phyloP scores from a whole-genome alignment of 1,140 invertebrate species.

The Aleiodes sp. region DNA sequence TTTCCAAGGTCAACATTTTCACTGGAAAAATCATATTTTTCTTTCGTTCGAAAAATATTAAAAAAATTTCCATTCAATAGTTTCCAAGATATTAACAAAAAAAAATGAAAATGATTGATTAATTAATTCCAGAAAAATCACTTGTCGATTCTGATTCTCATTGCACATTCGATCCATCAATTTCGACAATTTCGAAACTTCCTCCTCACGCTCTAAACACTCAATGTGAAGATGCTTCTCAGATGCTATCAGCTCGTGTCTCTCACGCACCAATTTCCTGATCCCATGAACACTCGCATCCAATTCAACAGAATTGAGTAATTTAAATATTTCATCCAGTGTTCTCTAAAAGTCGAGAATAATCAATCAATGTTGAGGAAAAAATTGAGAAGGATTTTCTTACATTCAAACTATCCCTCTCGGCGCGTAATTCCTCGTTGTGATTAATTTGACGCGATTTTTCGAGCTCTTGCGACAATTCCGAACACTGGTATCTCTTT shows the following conservation, averaged over 20 bases:
- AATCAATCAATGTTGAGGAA: not conserved
- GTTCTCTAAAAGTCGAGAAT: not conserved
- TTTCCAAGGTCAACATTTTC: too few species aligned
- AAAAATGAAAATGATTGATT: too few species aligned
- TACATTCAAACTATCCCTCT: constrained; percentile 22
- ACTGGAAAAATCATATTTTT: too few species aligned
- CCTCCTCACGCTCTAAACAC: constrained; percentile 11
- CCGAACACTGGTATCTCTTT: not conserved
- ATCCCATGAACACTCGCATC: not conserved
- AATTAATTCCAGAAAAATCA: not conserved
- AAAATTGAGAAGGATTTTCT: not conserved
- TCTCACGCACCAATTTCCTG: constrained; percentile 4
- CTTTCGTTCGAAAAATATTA: not conserved
- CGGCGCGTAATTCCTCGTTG: not conserved
- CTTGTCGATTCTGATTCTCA: constrained; percentile 3
- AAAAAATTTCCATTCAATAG: not conserved
- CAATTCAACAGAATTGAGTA: not conserved
- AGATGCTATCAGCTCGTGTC: not conserved
- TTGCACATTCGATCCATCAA: constrained; percentile 14
- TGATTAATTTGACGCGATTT: not conserved
- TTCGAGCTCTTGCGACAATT: not conserved
- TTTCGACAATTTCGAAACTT: constrained; percentile 7
- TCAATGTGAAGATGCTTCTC: constrained; percentile 3
- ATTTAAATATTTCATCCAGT: not conserved
- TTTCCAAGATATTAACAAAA: too few species aligned